phyloP scores from a whole-genome alignment of 2,888 invertebrate species.

The Volucella inflata region DNA sequence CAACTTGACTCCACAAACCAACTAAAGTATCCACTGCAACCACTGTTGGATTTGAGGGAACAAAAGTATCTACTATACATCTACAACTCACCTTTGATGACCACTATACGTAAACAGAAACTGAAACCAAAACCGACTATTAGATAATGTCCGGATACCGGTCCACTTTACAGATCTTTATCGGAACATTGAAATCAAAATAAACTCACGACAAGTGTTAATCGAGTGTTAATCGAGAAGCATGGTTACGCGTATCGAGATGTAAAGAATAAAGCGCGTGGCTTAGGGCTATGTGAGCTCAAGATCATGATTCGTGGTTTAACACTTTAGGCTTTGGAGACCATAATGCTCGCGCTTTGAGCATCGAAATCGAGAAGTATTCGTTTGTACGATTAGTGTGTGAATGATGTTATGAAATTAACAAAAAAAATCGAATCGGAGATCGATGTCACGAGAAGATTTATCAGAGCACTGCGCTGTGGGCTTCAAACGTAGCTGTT shows the following conservation, averaged over 20 bases:
- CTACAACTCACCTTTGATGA: slow-evolving; percentile 38
- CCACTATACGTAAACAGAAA: slow-evolving; percentile 10
- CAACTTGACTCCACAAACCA: slow-evolving; percentile 18
- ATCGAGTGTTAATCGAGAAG: slow-evolving; percentile 47
- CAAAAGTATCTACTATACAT: slow-evolving; percentile 22
- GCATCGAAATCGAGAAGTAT: too few species aligned
- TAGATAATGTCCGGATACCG: slow-evolving; percentile 29
- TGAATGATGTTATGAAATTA: slow-evolving; percentile 31
- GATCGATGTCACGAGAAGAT: too few species aligned
- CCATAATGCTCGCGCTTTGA: too few species aligned
- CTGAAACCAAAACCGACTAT: background rate
- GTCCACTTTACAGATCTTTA: slow-evolving; percentile 37
- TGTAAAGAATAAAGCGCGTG: background rate
- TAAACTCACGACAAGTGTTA: slow-evolving; percentile 41
- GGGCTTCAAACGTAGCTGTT: too few species aligned
- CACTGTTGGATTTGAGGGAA: background rate
- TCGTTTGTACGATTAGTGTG: too few species aligned
- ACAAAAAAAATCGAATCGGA: too few species aligned
- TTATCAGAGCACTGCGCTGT: too few species aligned
- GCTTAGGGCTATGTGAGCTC: slow-evolving; percentile 1
- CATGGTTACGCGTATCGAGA: slow-evolving; percentile 15
- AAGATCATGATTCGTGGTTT: slow-evolving; percentile 36
- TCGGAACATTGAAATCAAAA: slow-evolving; percentile 34
- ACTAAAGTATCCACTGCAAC: background rate
- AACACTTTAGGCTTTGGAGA: slow-evolving; percentile 9